Evolutionary conservation across 2,113 vertebrate species (phyloP), one percentile per base, ranked within the genome.

Genomic region (Hassar affinis): DNA sequence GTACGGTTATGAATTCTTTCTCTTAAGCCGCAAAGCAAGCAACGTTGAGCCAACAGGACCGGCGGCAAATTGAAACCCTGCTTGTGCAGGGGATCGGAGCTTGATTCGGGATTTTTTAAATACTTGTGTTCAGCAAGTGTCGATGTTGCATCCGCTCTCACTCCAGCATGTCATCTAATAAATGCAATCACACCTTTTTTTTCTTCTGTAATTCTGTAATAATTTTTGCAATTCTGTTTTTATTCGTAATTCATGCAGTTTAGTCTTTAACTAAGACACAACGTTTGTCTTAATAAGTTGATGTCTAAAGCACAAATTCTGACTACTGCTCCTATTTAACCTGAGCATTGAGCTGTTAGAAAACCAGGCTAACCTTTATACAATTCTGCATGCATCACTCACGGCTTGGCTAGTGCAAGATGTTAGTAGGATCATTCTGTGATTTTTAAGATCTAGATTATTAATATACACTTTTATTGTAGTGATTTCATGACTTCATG

Each of bases 1-100:
- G 82, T 81, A 84, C 78, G 75, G 85, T 79, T 89, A 89, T 88
- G 88, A 84, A 83, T 86, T 83, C 85, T 84, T 77, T 62, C 80
- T 86, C 79, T 69, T 93, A 82, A 71, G 84, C 81, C 76, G 87
- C 64, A 93, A 91, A 92, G 91, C 90, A 93, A 94, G 93, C 93
- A 92, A 86, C 86, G 87, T 88, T 90, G 90, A 91, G 92, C 90
- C 90, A 92, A 89, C 92, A 92, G 93, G 92, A 91, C 91, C 82
- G 57, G 88, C 90, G 90, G 86, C 89, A 89, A 81, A 92, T 93
- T 92, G 90, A 93, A 87, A 89, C 85, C 85, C 85, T 85, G 87
- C 20, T 42, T 6, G 33, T 51, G 57, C 9, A 35, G 57, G 33
- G 80, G 84, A 71, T 45, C 18, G 52, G 61, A 87, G 79, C 52